phyloP scores from a whole-genome alignment of 1,140 invertebrate species.

The Zaprionus camerounensis region DNA sequence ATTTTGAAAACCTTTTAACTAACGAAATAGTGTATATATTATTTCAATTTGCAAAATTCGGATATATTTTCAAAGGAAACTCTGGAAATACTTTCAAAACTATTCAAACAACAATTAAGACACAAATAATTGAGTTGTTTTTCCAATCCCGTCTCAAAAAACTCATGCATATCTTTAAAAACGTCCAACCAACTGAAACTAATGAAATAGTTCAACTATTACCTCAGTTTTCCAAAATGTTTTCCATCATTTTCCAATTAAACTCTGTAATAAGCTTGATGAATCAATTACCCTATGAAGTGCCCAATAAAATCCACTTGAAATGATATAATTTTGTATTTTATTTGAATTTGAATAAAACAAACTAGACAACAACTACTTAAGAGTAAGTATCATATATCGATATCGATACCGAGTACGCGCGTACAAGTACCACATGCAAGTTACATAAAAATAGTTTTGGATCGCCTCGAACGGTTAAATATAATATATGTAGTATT shows the following conservation, averaged over 20 bases:
- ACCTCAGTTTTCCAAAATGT: too few species aligned
- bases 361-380: slow-evolving; percentile 82
- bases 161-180: too few species aligned
- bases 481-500: slow-evolving; percentile 13
- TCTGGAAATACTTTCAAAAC: too few species aligned
- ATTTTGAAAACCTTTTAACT: too few species aligned
- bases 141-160: too few species aligned
- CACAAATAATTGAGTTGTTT: too few species aligned
- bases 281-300: not conserved
- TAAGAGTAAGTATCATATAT: slow-evolving; percentile 60
- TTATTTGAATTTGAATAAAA: slow-evolving; percentile 80
- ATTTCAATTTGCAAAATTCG: too few species aligned
- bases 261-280: not conserved
- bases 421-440: slow-evolving; percentile 66
- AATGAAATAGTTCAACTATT: too few species aligned
- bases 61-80: too few species aligned
- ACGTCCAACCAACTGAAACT: too few species aligned
- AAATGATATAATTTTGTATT: slow-evolving; percentile 47
- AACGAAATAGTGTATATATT: too few species aligned
- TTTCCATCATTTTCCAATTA: not conserved
- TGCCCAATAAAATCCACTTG: not conserved
- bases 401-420: slow-evolving; percentile 37
- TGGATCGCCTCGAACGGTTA: slow-evolving; percentile 46
- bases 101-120: too few species aligned
- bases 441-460: slow-evolving; percentile 76